phyloP scores from a whole-genome alignment of 2,113 vertebrate genomes.

The Planiliza haematocheilus region DNA sequence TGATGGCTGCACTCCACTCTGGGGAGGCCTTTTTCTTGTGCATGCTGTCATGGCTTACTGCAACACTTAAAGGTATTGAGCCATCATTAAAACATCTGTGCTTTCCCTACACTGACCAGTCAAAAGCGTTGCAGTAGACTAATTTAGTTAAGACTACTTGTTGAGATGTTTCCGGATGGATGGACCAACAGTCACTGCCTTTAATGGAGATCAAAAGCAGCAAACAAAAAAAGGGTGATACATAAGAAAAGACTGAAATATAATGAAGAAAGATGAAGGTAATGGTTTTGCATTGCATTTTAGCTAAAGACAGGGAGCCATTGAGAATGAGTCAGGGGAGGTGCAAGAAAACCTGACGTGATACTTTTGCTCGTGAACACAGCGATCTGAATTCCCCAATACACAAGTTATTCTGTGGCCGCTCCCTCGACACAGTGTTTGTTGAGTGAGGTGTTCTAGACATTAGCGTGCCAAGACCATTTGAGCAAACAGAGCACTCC shows the following conservation, averaged over 20 bases:
- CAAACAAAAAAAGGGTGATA: too few species aligned
- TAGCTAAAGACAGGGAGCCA: neutral
- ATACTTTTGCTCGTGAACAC: conserved; percentile 11
- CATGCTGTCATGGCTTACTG: too few species aligned
- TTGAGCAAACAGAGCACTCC: conserved; percentile 54
- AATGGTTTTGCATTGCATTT: neutral
- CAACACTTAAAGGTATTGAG: too few species aligned
- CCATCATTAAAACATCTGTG: too few species aligned
- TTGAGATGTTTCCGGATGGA: too few species aligned
- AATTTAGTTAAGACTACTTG: too few species aligned
- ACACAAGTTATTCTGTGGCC: conserved; percentile 30
- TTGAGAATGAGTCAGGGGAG: neutral
- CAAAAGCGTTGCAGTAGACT: too few species aligned
- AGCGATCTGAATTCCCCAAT: conserved; percentile 41
- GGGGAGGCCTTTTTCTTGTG: too few species aligned
- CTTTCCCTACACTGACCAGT: too few species aligned
- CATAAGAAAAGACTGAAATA: neutral
- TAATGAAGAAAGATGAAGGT: neutral
- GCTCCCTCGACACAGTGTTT: conserved; percentile 43
- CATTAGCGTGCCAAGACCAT: conserved; percentile 57
- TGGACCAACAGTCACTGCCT: too few species aligned
- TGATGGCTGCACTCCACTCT: too few species aligned
- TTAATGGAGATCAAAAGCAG: too few species aligned
- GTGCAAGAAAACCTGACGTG: neutral
- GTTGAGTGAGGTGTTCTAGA: conserved; percentile 54